Evolutionary conservation across 2,888 invertebrate species (phyloP), one percentile per base, ranked within the genome.

Genomic region (Drosophila prolongata): DNA sequence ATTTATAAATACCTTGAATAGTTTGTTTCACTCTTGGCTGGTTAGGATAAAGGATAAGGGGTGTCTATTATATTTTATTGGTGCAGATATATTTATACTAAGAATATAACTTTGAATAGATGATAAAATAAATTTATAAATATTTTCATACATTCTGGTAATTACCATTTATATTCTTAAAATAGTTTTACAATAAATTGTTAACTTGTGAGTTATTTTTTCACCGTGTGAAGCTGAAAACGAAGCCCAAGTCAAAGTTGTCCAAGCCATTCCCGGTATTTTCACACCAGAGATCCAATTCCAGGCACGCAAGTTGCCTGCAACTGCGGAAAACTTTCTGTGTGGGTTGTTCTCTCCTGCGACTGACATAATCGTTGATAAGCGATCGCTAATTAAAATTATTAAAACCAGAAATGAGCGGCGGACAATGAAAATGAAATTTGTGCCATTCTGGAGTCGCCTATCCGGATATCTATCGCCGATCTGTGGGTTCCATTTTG

Each of bases 331-430:
- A 44, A 42, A 46, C 53, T 16, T 61, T 40, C 69, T 59, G 59
- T 68, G 69, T 60, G 69, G 70, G 60, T 69, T 59, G 38, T 44
- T 50, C 70, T 69, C 54, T 40, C 30, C 42, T 13, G 38, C 52
- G 75, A 40, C 79, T 82, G 84, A 85, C 84, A 85, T 85, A 87
- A 85, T 85, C 87, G 68, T 40, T 71, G 77, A 87, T 85, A 80
- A 79, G 75, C 67, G 70, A 85, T 87, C 84, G 75, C 79, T 85
- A 85, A 85, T 85, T 85, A 85, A 85, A 85, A 75, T 70, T 71
- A 71, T 71, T 71, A 71, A 68, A 67, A 68, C 44, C 59, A 68
- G 59, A 68, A 68, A 59, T 68, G 52, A 59, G 59, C 34, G 66
- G 67, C 44, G 80, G 76, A 82, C 86, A 80, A 82, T 80, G 87